Conservation (phyloP, 2,113 vertebrate species). For the Colaptes auratus region DNA sequence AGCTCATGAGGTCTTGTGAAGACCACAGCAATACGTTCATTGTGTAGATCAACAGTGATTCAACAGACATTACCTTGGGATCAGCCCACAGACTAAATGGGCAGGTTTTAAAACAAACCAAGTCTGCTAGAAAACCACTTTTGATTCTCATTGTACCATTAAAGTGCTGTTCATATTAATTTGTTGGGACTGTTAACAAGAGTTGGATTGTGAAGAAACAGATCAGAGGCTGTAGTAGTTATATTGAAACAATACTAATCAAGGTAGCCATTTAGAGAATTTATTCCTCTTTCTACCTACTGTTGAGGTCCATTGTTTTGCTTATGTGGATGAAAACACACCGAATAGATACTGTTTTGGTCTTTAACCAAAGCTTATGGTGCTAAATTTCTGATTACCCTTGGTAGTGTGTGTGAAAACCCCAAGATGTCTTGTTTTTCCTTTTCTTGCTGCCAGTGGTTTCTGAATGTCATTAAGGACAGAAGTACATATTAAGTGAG, state of each 20-base stretch:
- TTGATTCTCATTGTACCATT: not conserved
- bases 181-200: not conserved
- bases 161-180: not conserved
- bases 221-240: not conserved
- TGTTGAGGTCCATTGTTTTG: not conserved
- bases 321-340: not conserved
- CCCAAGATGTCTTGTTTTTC: not conserved
- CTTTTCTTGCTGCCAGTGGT: constrained; percentile 13
- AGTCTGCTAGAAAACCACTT: not conserved
- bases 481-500: constrained; percentile 8
- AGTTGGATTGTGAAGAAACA: not conserved
- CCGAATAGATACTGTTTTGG: not conserved
- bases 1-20: not conserved
- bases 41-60: not conserved
- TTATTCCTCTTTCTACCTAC: not conserved
- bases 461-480: constrained; percentile 27
- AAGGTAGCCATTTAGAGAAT: not conserved
- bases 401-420: constrained; percentile 12
- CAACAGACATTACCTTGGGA: fast-evolving
- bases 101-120: not conserved
- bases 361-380: constrained; percentile 17
- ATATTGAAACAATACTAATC: not conserved
- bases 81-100: not conserved
- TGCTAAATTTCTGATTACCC: not conserved
- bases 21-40: not conserved